Conservation (phyloP, 2,888 invertebrate genomes). For the Parnassius apollo region DNA sequence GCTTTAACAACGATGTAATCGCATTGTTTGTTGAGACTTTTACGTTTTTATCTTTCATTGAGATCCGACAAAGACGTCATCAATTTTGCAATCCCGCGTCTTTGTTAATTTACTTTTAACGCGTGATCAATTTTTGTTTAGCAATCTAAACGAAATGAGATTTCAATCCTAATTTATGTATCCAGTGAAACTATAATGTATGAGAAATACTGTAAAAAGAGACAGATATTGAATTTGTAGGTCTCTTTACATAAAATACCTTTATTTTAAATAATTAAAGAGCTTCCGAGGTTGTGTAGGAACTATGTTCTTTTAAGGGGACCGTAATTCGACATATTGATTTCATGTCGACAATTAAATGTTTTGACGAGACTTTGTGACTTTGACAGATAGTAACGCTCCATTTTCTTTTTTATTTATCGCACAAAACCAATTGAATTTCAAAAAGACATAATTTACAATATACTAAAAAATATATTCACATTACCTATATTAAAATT, state of each 20-base stretch:
- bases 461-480: conserved; percentile 47
- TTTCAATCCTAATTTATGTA: conserved; percentile 21
- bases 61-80: conserved; percentile 2
- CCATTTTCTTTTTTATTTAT: conserved; percentile 48
- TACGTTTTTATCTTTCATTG: conserved; percentile 8
- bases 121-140: conserved; percentile 28
- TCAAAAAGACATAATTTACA: conserved; percentile 27
- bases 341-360: conserved; percentile 45
- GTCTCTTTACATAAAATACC: conserved; percentile 4
- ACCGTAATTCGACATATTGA: conserved; percentile 36
- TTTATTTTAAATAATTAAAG: conserved; percentile 38
- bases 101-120: not conserved
- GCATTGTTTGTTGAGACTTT: not conserved
- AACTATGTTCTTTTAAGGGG: conserved; percentile 52
- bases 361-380: conserved; percentile 71
- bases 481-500: conserved; percentile 37
- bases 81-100: not conserved
- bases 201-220: conserved; percentile 20
- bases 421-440: conserved; percentile 61
- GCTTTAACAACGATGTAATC: not conserved
- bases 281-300: conserved; percentile 76
- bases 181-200: conserved; percentile 21
- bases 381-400: conserved; percentile 60
- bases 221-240: not conserved
- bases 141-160: conserved; percentile 27